These are phyloP conservation scores for Hapalemur alaotrensis DNA, from an alignment of 2,797 vertebrate genomes.

Conservation along the genomic window DNA sequence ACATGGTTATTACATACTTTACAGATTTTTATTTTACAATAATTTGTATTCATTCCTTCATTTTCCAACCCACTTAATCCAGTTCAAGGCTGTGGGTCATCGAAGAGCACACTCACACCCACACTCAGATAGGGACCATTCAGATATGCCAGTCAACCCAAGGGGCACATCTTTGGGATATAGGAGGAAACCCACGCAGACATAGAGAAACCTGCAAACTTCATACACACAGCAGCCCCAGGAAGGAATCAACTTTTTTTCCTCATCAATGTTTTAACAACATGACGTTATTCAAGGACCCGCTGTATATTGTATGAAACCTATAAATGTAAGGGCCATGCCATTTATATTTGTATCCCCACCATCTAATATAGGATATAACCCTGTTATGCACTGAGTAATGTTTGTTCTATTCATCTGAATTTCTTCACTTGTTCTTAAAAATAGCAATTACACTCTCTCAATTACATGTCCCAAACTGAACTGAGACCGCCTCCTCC, in stretches of 20 bases:
- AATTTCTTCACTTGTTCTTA: constrained; percentile 29
- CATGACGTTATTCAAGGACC: neutral
- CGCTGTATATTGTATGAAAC: neutral
- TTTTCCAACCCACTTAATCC: neutral
- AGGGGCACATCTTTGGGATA: neutral
- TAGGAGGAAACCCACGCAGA: neutral
- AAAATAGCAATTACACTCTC: neutral
- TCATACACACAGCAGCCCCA: neutral
- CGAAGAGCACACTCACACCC: neutral
- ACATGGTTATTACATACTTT: neutral
- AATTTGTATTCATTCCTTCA: neutral
- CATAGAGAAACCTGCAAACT: neutral
- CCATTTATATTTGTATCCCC: neutral
- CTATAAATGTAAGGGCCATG: neutral
- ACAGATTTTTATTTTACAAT: neutral
- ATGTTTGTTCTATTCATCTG: neutral
- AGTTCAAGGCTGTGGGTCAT: neutral
- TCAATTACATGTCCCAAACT: neutral
- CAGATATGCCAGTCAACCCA: neutral
- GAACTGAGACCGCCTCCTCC: neutral
- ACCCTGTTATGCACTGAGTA: neutral
- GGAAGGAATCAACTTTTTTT: neutral
- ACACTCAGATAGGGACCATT: neutral
- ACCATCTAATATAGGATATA: neutral
- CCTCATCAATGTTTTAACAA: neutral